Evolutionary conservation across 2,888 invertebrate genomes (phyloP).

Genomic region (Eupithecia subumbrata): DNA sequence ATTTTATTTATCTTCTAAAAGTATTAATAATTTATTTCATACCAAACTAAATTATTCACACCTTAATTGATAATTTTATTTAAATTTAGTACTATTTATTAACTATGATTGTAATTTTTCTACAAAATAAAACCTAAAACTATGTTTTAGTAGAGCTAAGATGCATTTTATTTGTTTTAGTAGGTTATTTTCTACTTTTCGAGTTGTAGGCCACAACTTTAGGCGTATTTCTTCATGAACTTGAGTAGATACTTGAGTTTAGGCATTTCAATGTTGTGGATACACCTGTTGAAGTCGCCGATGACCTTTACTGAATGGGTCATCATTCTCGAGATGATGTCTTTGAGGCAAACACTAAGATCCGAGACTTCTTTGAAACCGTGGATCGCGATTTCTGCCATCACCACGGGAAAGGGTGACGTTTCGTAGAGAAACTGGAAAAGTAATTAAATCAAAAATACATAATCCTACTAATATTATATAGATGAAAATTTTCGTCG

Average conservation of each 20-base stretch:
- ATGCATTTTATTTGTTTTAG: slow-evolving; percentile 2
- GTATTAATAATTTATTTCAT: background rate
- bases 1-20: slow-evolving; percentile 4
- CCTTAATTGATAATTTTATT: background rate
- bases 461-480: background rate
- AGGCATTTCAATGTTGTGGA: slow-evolving; percentile 81
- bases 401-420: slow-evolving; percentile 78
- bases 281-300: slow-evolving; percentile 79
- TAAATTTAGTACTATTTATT: background rate
- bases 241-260: slow-evolving; percentile 78
- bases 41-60: slow-evolving; percentile 8
- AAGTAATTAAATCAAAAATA: slow-evolving; percentile 35
- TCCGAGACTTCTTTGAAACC: slow-evolving; percentile 81
- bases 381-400: slow-evolving; percentile 79
- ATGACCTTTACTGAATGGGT: slow-evolving; percentile 80
- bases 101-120: background rate
- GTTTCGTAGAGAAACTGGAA: slow-evolving; percentile 79
- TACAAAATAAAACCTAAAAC: background rate
- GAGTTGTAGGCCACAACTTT: slow-evolving; percentile 7
- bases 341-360: slow-evolving; percentile 77
- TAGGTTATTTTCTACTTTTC: background rate
- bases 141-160: background rate
- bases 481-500: no score
- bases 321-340: slow-evolving; percentile 80
- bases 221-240: slow-evolving; percentile 81